Evolutionary conservation across 2,888 invertebrate genomes (phyloP).

Genomic region (Ypsolopha sequella): DNA sequence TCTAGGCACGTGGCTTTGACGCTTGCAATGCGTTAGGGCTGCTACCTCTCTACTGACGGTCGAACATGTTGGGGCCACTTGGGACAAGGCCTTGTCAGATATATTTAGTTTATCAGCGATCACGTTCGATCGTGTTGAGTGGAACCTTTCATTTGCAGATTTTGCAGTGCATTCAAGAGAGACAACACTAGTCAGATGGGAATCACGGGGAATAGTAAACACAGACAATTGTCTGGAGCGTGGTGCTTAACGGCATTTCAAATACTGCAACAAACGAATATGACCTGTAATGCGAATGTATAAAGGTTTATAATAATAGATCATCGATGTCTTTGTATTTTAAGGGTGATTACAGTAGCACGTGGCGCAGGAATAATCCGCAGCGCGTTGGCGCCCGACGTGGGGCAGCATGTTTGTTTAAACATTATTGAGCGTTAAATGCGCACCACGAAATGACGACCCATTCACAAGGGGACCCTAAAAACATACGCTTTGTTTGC

Average conservation of each 20-base stretch:
- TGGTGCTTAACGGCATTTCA: not conserved
- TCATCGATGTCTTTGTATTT: not conserved
- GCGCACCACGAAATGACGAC: conserved; percentile 23
- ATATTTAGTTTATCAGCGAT: no score
- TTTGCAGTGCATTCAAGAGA: no score
- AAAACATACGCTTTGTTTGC: conserved; percentile 8
- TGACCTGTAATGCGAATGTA: not conserved
- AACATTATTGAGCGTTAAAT: conserved; percentile 20
- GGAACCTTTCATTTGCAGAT: no score
- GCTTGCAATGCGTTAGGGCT: not conserved
- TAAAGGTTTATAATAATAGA: not conserved
- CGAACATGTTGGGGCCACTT: no score
- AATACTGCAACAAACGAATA: not conserved
- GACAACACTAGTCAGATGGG: not conserved
- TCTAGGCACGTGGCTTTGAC: not conserved
- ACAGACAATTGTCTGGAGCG: not conserved
- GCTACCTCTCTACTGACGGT: no score
- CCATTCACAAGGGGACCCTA: conserved; percentile 7
- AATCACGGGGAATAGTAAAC: not conserved
- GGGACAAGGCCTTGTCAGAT: no score
- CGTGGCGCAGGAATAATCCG: not conserved
- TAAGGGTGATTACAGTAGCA: not conserved
- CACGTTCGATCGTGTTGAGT: no score
- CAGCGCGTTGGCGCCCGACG: conserved; percentile 25
- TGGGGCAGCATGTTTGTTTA: conserved; percentile 22